Percentiles rank a stretch among this genome's conserved stretches.
Conservation (phyloP, 2,797 vertebrate species). For the Mormyrops attenuatus region DNA sequence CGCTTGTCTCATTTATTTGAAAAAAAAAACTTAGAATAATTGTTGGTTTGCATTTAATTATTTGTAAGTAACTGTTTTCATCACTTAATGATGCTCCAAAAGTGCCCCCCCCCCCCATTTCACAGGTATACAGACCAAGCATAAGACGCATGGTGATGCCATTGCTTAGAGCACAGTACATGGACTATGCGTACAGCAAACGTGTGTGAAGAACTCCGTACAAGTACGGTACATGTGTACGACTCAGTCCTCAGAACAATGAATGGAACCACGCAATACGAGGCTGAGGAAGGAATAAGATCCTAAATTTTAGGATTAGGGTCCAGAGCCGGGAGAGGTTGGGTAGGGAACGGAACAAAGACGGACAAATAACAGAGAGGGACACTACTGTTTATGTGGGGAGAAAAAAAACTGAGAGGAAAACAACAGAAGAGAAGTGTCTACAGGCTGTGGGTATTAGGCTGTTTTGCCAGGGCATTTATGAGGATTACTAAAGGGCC, state of each 20-base stretch:
- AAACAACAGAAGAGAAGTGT: neutral
- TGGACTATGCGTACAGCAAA: neutral
- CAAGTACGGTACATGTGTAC: neutral
- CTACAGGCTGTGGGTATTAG: neutral
- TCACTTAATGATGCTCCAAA: neutral
- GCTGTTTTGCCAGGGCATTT: neutral
- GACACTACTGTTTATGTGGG: neutral
- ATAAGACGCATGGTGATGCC: neutral
- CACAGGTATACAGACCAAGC: neutral
- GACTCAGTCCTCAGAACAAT: neutral
- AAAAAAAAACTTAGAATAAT: neutral
- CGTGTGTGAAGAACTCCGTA: neutral
- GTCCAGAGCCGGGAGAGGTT: neutral
- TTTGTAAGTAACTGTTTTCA: neutral
- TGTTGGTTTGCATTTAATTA: neutral
- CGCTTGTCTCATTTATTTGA: neutral
- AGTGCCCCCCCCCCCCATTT: neutral
- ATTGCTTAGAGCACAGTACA: neutral
- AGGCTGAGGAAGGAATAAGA: neutral
- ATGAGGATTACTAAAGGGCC: neutral
- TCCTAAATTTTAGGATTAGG: neutral
- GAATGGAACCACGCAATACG: neutral
- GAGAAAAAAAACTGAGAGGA: neutral
- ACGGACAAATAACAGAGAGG: neutral
- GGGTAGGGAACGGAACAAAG: neutral